A percentile compares a stretch with the other conserved stretches of the same genome.
These are phyloP conservation scores for Diorhabda carinulata DNA, from an alignment of 1,140 invertebrate species.

Conservation along the genomic window DNA sequence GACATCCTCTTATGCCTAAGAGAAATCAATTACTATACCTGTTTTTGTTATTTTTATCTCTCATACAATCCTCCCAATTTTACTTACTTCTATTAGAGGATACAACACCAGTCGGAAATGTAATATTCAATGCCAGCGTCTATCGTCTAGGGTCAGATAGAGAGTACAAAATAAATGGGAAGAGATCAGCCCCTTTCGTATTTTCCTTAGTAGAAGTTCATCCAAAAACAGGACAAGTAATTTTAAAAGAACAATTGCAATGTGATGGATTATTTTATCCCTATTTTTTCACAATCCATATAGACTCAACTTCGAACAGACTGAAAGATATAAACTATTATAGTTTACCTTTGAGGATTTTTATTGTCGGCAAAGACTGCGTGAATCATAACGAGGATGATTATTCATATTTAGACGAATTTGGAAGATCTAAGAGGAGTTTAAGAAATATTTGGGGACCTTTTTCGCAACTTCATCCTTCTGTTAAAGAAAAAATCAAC, in stretches of 20 bases:
- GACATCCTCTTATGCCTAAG: conserved; percentile 33
- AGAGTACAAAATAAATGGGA: conserved; percentile 69
- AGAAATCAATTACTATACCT: conserved; percentile 20
- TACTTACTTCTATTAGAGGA: conserved; percentile 72
- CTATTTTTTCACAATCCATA: conserved; percentile 78
- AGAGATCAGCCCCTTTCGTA: conserved; percentile 77
- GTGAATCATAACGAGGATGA: conserved; percentile 54
- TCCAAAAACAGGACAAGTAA: conserved; percentile 68
- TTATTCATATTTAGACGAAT: conserved; percentile 50
- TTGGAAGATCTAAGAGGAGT: conserved; percentile 33
- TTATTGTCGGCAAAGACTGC: conserved; percentile 72
- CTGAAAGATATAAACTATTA: conserved; percentile 78
- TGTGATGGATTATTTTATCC: conserved; percentile 80
- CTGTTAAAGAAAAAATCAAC: conserved; percentile 57
- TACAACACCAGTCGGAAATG: conserved; percentile 59
- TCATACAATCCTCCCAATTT: conserved; percentile 20
- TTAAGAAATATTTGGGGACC: conserved; percentile 43
- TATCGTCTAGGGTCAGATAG: conserved; percentile 68
- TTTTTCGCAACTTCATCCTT: conserved; percentile 48
- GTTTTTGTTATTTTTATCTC: conserved; percentile 32
- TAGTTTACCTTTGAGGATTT: conserved; percentile 71
- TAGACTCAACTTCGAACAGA: conserved; percentile 77
- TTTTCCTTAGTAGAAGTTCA: conserved; percentile 72
- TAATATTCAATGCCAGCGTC: conserved; percentile 78
- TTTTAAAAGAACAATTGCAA: conserved; percentile 64